These are phyloP conservation scores for Tiliqua scincoides DNA, from an alignment of 2,113 vertebrate genomes.

Conservation along the genomic window DNA sequence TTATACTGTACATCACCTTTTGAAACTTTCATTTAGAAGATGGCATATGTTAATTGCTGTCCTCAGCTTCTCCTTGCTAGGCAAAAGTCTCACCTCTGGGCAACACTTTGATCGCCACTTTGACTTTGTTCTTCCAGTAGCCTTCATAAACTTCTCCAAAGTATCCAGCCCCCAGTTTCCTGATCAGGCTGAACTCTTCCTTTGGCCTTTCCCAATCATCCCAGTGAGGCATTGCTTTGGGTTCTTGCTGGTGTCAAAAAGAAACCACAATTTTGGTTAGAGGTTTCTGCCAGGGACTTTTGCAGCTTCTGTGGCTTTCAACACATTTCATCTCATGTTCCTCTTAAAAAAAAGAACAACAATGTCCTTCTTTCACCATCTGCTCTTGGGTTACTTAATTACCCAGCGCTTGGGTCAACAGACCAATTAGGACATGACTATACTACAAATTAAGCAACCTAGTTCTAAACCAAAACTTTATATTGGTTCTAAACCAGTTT, in stretches of 20 bases:
- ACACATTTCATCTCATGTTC: neutral
- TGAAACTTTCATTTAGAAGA: too few species aligned
- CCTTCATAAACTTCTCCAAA: slow-evolving; percentile 83
- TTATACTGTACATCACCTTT: too few species aligned
- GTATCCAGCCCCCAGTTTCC: slow-evolving; percentile 78
- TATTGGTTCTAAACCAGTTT: neutral
- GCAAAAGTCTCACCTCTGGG: slow-evolving; percentile 70
- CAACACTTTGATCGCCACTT: slow-evolving; percentile 85
- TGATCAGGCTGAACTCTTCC: slow-evolving; percentile 78
- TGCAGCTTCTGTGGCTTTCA: neutral
- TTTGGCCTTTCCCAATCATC: slow-evolving; percentile 83
- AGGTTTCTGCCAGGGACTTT: too few species aligned
- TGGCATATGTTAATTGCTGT: too few species aligned
- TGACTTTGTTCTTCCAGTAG: slow-evolving; percentile 79
- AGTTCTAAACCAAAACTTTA: neutral
- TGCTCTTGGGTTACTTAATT: neutral
- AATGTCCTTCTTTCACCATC: neutral
- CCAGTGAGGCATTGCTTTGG: slow-evolving; percentile 55
- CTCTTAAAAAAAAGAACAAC: neutral
- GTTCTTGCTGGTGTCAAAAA: slow-evolving; percentile 65
- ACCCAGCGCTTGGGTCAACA: neutral
- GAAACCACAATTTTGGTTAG: neutral
- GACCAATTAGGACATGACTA: neutral
- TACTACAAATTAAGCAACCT: neutral
- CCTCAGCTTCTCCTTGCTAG: neutral